Evolutionary conservation across 2,888 invertebrate genomes (phyloP), one percentile per base, ranked within the genome.

Genomic region (Adela reaumurella): DNA sequence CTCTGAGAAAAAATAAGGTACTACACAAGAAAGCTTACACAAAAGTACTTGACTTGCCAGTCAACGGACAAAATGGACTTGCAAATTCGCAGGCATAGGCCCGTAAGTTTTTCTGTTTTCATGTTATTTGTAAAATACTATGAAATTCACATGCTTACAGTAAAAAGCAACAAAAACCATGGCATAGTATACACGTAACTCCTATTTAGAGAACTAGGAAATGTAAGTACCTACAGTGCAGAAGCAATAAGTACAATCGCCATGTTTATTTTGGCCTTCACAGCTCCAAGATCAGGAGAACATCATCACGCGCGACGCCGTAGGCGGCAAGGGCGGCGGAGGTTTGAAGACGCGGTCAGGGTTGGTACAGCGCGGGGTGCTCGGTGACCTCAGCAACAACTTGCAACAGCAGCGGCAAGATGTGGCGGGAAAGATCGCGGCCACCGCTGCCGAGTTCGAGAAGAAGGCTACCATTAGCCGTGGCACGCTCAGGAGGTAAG

Each of bases 381-480:
- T 80, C 24, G 77, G 74, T 10, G 80, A 79, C 53, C 57, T 78
- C 42, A 73, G 69, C 52, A 64, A 67, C 2, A 79, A 80, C 57
- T 63, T 72, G 2, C 70, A 68, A 57, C 56, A 59, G 2, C 70
- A 68, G 52, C 65, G 69, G 4, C 69, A 70, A 17, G 54, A 65
- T 3, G 55, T 56, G 45, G 54, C 60, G 19, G 68, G 70, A 0
- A 78, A 79, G 63, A 67, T 68, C 2, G 67, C 69, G 14, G 62
- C 61, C 46, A 62, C 65, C 19, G 57, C 69, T 16, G 64, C 68
- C 0, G 74, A 77, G 47, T 68, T 63, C 43, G 79, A 76, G 54
- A 76, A 76, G 53, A 78, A 77, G 57, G 61, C 64, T 2, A 57
- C 59, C 1, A 48, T 60, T 11, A 65, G 56, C 53, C 64, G 68